Evolutionary conservation across 2,113 vertebrate species (phyloP).

Genomic region (Mirza zaza): DNA sequence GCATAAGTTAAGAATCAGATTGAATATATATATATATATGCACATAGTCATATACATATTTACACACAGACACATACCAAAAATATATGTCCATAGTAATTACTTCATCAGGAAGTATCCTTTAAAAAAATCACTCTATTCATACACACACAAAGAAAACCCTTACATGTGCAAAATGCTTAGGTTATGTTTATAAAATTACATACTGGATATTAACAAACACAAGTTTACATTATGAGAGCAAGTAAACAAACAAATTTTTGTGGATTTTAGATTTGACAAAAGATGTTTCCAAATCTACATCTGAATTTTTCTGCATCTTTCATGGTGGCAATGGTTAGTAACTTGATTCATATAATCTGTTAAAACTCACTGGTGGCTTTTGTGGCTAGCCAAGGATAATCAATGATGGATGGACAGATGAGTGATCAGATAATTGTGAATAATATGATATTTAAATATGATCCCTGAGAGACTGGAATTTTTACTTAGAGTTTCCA

Average conservation of each 20-base stretch:
- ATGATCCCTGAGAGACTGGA: neutral
- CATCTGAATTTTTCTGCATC: slow-evolving; percentile 16
- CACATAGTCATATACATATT: neutral
- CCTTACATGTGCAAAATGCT: slow-evolving; percentile 28
- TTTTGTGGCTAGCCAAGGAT: neutral
- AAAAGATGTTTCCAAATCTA: slow-evolving; percentile 43
- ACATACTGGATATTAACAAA: slow-evolving; percentile 25
- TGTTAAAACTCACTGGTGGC: slow-evolving; percentile 8
- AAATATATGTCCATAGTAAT: neutral
- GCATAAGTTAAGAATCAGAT: slow-evolving; percentile 36
- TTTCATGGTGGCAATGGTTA: neutral
- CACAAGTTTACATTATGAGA: slow-evolving; percentile 43
- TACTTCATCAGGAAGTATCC: slow-evolving; percentile 19
- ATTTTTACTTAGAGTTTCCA: slow-evolving; percentile 18
- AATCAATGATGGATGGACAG: neutral
- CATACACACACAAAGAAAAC: neutral
- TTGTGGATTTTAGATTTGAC: slow-evolving; percentile 37
- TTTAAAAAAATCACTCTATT: slow-evolving; percentile 46
- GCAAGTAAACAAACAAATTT: slow-evolving; percentile 45
- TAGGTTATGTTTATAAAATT: slow-evolving; percentile 51
- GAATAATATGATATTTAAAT: neutral
- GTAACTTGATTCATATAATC: neutral
- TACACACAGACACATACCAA: neutral
- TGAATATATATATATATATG: neutral
- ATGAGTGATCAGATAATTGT: neutral